phyloP scores from a whole-genome alignment of 2,113 vertebrate species.

The Ariopsis seemanni region DNA sequence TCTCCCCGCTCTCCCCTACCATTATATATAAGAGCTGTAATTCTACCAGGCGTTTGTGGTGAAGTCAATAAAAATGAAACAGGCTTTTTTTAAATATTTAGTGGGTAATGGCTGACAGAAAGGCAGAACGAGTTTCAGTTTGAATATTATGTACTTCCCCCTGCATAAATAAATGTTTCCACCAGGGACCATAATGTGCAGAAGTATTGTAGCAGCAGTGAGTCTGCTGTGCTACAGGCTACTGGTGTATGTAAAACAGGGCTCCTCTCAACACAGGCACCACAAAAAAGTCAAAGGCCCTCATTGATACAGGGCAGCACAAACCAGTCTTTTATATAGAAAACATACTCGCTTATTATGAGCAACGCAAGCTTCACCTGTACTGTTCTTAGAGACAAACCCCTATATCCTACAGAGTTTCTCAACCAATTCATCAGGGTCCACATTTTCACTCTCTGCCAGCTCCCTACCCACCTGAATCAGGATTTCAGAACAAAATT shows the following conservation, averaged over 20 bases:
- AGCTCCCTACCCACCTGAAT: not conserved
- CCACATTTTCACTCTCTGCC: not conserved
- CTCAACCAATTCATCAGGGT: not conserved
- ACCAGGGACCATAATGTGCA: not conserved
- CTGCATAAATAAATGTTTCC: not conserved
- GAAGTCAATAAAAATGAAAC: conserved; percentile 45
- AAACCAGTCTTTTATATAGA: conserved; percentile 43
- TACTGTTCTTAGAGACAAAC: not conserved
- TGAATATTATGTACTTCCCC: conserved; percentile 15
- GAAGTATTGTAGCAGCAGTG: not conserved
- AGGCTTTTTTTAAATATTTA: not conserved
- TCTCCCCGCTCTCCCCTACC: not conserved
- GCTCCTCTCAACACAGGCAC: not conserved
- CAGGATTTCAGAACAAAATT: not conserved
- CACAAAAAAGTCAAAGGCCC: conserved; percentile 12
- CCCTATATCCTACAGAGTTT: not conserved
- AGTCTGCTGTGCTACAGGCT: not conserved
- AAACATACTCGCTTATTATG: not conserved
- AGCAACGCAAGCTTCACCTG: conserved; percentile 6
- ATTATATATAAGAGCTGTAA: not conserved
- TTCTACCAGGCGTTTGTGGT: conserved; percentile 33
- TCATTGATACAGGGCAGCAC: not conserved
- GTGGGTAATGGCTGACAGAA: not conserved
- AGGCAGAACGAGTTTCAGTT: conserved; percentile 20
- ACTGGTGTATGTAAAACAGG: conserved; percentile 4